Percentiles rank a stretch among this genome's conserved stretches.
These are phyloP conservation scores for Orius insidiosus DNA, from an alignment of 1,140 invertebrate species.

Conservation along the genomic window DNA sequence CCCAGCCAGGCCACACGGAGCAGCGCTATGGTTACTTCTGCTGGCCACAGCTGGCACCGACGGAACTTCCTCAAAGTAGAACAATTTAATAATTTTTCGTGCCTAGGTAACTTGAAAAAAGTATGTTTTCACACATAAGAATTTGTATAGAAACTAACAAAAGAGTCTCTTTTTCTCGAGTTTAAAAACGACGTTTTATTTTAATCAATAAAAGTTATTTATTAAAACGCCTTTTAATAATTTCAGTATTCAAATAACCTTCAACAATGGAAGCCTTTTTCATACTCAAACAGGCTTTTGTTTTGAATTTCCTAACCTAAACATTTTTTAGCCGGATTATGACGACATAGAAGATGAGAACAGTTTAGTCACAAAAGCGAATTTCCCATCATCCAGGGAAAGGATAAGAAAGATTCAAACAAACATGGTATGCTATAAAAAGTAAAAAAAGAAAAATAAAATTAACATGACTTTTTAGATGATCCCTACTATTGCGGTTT, in stretches of 20 bases:
- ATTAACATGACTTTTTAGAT: constrained; percentile 38
- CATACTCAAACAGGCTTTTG: too few relatives aligned
- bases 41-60: too few relatives aligned
- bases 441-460: not conserved
- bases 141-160: constrained; percentile 3
- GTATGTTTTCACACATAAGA: constrained; percentile 2
- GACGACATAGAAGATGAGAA: constrained; percentile 56
- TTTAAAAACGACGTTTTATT: not conserved
- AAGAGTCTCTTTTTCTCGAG: not conserved
- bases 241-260: too few relatives aligned
- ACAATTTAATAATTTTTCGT: too few relatives aligned
- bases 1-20: too few relatives aligned
- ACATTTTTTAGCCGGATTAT: constrained; percentile 54
- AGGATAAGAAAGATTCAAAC: constrained; percentile 61
- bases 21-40: too few relatives aligned
- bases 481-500: constrained; percentile 88
- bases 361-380: constrained; percentile 29
- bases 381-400: constrained; percentile 41
- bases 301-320: too few relatives aligned
- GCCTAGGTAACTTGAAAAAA: too few relatives aligned
- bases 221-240: too few relatives aligned
- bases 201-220: too few relatives aligned
- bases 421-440: constrained; percentile 48
- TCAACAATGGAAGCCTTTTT: too few relatives aligned
- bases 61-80: too few relatives aligned